These are phyloP conservation scores for Todiramphus saurophagus DNA, from an alignment of 2,113 vertebrate genomes.

Conservation along the genomic window DNA sequence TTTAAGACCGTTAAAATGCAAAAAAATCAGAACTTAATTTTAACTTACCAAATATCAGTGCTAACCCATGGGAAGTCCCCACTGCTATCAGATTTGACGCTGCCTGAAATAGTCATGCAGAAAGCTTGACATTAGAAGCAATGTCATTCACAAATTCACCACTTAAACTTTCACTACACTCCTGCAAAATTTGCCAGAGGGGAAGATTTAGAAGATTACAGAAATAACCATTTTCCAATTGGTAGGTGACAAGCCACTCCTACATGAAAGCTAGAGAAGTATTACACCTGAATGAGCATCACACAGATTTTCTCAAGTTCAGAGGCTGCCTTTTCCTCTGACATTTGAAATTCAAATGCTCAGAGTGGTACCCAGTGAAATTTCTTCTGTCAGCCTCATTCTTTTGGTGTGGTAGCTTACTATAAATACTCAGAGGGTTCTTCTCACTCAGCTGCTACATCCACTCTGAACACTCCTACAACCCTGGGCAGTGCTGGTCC, in stretches of 20 bases:
- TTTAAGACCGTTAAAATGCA: neutral
- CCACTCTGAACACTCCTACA: neutral
- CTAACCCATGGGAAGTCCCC: slow-evolving; percentile 96
- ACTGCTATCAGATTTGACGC: slow-evolving; percentile 93
- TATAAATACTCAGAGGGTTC: neutral
- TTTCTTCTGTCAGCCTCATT: neutral
- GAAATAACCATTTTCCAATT: neutral
- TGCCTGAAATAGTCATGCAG: slow-evolving; percentile 77
- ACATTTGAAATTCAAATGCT: neutral
- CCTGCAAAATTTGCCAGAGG: neutral
- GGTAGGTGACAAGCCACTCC: neutral
- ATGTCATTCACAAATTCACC: neutral
- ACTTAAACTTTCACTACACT: neutral
- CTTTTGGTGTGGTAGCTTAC: neutral
- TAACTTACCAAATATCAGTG: slow-evolving; percentile 93
- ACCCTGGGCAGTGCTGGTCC: neutral
- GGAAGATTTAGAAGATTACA: neutral
- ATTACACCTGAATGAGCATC: accelerated
- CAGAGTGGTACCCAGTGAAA: neutral
- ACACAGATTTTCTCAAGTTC: neutral
- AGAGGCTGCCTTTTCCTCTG: neutral
- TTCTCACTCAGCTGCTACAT: neutral
- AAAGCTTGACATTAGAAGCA: slow-evolving; percentile 1
- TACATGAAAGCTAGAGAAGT: neutral
- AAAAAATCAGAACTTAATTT: neutral